Percentiles rank a stretch among this genome's conserved stretches.
These are phyloP conservation scores for Notothenia coriiceps DNA, from an alignment of 2,113 vertebrate species.

Conservation along the genomic window DNA sequence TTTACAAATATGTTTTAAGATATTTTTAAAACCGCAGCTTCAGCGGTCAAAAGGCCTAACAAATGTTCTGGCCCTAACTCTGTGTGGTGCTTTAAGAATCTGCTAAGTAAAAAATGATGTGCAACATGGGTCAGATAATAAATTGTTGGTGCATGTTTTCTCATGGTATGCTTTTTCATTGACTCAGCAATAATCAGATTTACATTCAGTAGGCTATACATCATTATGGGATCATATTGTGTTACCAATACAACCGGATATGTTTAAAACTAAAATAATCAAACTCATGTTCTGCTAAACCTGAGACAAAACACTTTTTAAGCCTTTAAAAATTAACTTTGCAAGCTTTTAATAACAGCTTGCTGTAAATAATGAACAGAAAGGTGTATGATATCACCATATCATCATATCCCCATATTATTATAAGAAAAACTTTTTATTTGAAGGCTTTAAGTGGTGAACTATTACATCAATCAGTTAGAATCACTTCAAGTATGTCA, in stretches of 20 bases:
- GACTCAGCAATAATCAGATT: neutral
- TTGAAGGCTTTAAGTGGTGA: neutral
- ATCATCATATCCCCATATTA: neutral
- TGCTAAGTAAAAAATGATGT: neutral
- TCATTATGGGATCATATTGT: neutral
- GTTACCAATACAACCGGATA: neutral
- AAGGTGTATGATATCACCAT: neutral
- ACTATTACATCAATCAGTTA: too few species aligned
- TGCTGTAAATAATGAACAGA: neutral
- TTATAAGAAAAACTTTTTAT: neutral
- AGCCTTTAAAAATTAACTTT: neutral
- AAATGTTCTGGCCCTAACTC: too few species aligned
- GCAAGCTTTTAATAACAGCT: neutral
- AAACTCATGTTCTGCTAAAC: neutral
- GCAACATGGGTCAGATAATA: neutral
- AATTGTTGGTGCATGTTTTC: too few species aligned
- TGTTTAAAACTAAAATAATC: neutral
- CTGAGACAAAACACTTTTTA: neutral
- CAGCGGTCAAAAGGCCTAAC: too few species aligned
- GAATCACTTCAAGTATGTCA: neutral
- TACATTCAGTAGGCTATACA: neutral
- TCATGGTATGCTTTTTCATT: neutral
- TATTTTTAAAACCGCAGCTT: too few species aligned
- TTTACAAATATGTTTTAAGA: too few species aligned
- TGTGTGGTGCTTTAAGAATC: too few species aligned